These are phyloP conservation scores for Aplodontia rufa DNA, from an alignment of 2,113 vertebrate genomes.

Conservation along the genomic window DNA sequence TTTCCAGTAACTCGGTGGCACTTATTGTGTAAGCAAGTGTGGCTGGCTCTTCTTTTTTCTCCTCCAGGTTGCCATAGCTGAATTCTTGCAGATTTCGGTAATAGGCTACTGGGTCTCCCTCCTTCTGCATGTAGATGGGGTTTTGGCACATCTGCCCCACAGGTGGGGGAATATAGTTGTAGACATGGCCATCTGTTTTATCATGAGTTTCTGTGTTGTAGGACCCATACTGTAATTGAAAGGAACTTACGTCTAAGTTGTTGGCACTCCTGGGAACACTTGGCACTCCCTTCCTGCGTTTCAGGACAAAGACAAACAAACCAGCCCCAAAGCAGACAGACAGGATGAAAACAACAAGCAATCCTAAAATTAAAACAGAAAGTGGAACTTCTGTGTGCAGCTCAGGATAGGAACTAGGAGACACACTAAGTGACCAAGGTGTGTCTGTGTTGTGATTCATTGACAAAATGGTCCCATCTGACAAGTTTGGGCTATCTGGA, in stretches of 20 bases:
- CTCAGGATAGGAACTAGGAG: slow-evolving; percentile 90
- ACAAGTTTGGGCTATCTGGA: slow-evolving; percentile 88
- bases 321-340: slow-evolving; percentile 98
- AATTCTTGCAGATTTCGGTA: slow-evolving; percentile 96
- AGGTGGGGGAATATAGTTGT: slow-evolving; percentile 96
- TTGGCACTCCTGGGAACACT: slow-evolving; percentile 90
- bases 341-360: slow-evolving; percentile 97
- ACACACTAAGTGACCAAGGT: slow-evolving; percentile 81
- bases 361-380: slow-evolving; percentile 96
- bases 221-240: slow-evolving; percentile 96
- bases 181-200: slow-evolving; percentile 94
- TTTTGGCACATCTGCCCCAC: slow-evolving; percentile 99
- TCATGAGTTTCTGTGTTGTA: slow-evolving; percentile 90
- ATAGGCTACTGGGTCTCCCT: slow-evolving; percentile 92
- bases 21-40: slow-evolving; percentile 94
- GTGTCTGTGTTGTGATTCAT: slow-evolving; percentile 88
- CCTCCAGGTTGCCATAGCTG: slow-evolving; percentile 90
- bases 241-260: slow-evolving; percentile 94
- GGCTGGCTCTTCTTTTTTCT: slow-evolving; percentile 88
- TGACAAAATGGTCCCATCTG: slow-evolving; percentile 87
- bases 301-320: slow-evolving; percentile 97
- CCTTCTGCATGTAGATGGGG: slow-evolving; percentile 98
- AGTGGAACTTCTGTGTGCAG: slow-evolving; percentile 94
- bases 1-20: slow-evolving; percentile 93
- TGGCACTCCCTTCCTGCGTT: slow-evolving; percentile 93